Conservation (phyloP, 1,140 invertebrate genomes). For the Kradibia gibbosae region DNA sequence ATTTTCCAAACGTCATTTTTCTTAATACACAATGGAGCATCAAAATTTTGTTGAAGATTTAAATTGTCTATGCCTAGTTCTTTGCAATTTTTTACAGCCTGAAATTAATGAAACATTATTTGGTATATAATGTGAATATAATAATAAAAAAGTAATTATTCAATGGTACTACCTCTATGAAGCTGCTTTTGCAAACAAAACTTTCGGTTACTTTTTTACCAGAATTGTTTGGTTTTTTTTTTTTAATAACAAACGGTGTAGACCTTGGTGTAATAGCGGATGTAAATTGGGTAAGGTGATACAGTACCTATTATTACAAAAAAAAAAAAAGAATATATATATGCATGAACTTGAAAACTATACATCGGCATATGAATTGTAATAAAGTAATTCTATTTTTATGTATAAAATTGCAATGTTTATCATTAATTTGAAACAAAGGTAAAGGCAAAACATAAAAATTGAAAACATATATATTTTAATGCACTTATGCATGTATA, state of each 20-base stretch:
- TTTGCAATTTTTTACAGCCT: conserved; percentile 65
- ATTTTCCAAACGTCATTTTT: conserved; percentile 56
- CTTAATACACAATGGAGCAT: conserved; percentile 51
- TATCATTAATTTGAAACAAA: background rate
- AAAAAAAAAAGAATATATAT: too few species aligned
- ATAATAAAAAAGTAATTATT: background rate
- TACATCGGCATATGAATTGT: conserved; percentile 38
- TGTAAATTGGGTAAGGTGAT: conserved; percentile 69
- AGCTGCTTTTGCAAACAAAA: conserved; percentile 59
- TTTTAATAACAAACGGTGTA: conserved; percentile 55
- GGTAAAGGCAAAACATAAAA: background rate
- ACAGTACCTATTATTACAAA: conserved; percentile 63
- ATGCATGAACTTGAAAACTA: too few species aligned
- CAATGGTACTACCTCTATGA: conserved; percentile 58
- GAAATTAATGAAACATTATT: too few species aligned
- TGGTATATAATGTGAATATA: conserved; percentile 30
- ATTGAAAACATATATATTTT: conserved; percentile 33
- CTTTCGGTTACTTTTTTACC: conserved; percentile 53
- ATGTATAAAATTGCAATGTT: background rate
- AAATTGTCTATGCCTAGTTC: conserved; percentile 59
- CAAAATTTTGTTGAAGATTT: conserved; percentile 53
- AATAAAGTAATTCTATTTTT: background rate
- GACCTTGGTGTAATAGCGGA: conserved; percentile 64
- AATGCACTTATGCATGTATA: background rate
- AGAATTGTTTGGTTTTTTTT: conserved; percentile 56